A percentile compares a stretch with the other conserved stretches of the same genome.
Conservation (phyloP, 2,113 vertebrate genomes). For the Isurus oxyrinchus region DNA sequence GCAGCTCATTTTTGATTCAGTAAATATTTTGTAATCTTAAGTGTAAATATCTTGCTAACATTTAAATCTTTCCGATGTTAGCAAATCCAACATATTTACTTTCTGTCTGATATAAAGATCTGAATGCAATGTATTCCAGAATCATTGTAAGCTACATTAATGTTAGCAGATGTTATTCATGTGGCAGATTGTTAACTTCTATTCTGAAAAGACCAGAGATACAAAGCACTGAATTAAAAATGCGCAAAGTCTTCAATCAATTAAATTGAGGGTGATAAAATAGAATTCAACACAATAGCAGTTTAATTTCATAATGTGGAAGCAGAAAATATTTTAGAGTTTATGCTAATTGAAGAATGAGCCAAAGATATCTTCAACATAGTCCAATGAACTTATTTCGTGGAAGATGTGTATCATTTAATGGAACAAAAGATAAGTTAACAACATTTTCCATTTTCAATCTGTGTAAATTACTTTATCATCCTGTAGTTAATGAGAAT, state of each 20-base stretch:
- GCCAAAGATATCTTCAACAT: neutral
- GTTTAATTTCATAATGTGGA: slow-evolving; percentile 43
- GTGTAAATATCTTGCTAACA: neutral
- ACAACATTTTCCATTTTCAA: slow-evolving; percentile 18
- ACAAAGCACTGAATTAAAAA: slow-evolving; percentile 46
- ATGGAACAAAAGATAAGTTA: neutral
- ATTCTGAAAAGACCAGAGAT: slow-evolving; percentile 33
- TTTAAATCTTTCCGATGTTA: neutral
- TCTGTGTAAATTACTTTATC: slow-evolving; percentile 10
- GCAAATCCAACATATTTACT: neutral
- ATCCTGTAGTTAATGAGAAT: neutral
- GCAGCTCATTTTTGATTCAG: neutral
- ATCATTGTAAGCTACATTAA: neutral
- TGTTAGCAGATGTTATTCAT: slow-evolving; percentile 44
- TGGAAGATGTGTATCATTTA: neutral
- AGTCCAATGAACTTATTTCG: neutral
- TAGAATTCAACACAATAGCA: slow-evolving; percentile 40
- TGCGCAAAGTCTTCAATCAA: slow-evolving; percentile 40
- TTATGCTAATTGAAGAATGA: neutral
- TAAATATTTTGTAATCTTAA: slow-evolving; percentile 5
- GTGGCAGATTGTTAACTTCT: slow-evolving; percentile 41
- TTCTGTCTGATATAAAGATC: neutral
- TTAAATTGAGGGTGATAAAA: slow-evolving; percentile 47
- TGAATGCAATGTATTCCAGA: neutral
- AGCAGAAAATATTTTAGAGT: neutral